Conservation (phyloP, 2,888 invertebrate species). For the Sturmia bella region DNA sequence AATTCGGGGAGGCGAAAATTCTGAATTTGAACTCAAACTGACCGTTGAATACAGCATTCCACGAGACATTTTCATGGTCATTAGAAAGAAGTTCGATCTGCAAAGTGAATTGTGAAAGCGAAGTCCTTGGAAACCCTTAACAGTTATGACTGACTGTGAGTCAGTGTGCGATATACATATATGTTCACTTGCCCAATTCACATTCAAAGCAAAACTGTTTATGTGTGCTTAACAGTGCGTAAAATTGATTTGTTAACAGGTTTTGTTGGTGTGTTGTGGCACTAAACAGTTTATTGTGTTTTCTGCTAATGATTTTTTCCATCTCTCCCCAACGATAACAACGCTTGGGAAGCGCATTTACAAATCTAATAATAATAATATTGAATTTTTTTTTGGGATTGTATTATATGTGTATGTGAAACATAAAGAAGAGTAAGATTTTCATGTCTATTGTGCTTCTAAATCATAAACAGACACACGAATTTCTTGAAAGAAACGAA, state of each 20-base stretch:
- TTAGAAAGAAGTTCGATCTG: too few species aligned
- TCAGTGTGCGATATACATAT: too few species aligned
- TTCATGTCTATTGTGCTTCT: constrained; percentile 48
- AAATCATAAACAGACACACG: constrained; percentile 58
- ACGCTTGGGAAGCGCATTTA: not conserved
- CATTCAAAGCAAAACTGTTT: constrained; percentile 59
- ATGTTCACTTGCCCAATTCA: constrained; percentile 7
- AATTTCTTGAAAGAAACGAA: constrained; percentile 31
- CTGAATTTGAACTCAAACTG: too few species aligned
- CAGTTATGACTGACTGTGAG: too few species aligned
- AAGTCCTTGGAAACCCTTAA: too few species aligned
- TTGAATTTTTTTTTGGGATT: constrained; percentile 9
- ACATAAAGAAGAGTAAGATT: constrained; percentile 33
- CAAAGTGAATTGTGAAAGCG: too few species aligned
- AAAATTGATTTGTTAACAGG: constrained; percentile 69
- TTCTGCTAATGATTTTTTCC: constrained; percentile 33
- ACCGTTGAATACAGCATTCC: too few species aligned
- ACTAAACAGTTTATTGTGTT: constrained; percentile 47
- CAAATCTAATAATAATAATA: constrained; percentile 5
- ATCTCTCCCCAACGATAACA: constrained; percentile 5
- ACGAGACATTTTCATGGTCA: too few species aligned
- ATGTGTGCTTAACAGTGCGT: constrained; percentile 66
- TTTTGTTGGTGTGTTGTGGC: constrained; percentile 49
- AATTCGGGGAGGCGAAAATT: too few species aligned
- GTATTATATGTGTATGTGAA: constrained; percentile 21